phyloP scores from a whole-genome alignment of 2,888 invertebrate species.

The Pseudococcus viburni region DNA sequence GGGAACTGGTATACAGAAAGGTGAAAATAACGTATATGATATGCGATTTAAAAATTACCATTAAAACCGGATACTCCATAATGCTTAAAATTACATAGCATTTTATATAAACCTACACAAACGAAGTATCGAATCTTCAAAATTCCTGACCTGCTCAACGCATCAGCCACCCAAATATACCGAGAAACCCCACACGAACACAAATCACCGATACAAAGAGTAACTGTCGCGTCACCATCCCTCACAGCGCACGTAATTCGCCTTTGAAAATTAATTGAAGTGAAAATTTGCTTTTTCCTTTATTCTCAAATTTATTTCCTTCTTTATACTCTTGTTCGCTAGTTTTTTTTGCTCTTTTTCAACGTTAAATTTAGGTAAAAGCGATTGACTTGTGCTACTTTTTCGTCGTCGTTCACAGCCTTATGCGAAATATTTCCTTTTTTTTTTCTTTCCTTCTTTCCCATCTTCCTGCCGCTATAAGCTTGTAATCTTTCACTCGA shows the following conservation, averaged over 20 bases:
- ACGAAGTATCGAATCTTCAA: slow-evolving; percentile 29
- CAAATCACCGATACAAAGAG: background rate
- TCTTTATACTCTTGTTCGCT: background rate
- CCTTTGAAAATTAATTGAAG: slow-evolving; percentile 45
- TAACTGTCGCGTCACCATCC: background rate
- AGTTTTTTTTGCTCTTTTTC: background rate
- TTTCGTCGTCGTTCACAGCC: slow-evolving; percentile 36
- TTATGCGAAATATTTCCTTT: slow-evolving; percentile 23
- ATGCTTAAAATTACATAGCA: slow-evolving; percentile 38
- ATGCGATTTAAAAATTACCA: slow-evolving; percentile 61
- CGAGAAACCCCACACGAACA: background rate
- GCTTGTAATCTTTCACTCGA: slow-evolving; percentile 53
- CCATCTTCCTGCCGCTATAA: slow-evolving; percentile 2
- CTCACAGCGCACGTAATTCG: background rate
- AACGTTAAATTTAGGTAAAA: slow-evolving; percentile 46
- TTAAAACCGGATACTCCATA: slow-evolving; percentile 32
- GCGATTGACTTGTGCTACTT: slow-evolving; percentile 46
- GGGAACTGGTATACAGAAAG: slow-evolving; percentile 57
- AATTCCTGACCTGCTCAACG: background rate
- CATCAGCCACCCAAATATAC: background rate
- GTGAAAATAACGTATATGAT: slow-evolving; percentile 61
- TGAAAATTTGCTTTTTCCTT: slow-evolving; percentile 45
- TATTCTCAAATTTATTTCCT: slow-evolving; percentile 43
- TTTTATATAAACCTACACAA: slow-evolving; percentile 1
- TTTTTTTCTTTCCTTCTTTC: background rate